Conservation (phyloP, 2,888 invertebrate species). For the Drosophila seclusa region DNA sequence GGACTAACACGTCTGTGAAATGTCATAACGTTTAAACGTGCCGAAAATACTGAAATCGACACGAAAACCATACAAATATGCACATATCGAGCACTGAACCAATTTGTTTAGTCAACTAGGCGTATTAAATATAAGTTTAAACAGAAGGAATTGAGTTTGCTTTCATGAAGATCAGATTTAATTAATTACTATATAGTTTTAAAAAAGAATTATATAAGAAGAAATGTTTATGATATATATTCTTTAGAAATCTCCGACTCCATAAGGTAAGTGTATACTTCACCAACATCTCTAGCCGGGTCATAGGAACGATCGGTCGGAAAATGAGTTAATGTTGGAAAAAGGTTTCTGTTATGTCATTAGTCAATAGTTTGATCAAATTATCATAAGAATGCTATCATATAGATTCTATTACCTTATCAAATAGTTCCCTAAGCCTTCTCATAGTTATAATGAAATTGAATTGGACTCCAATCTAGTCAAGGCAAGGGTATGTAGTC, state of each 20-base stretch:
- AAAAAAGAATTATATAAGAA: not conserved
- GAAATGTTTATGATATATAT: not conserved
- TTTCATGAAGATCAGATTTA: not conserved
- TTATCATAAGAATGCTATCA: not conserved
- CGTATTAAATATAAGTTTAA: slow-evolving; percentile 4
- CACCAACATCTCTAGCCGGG: not conserved
- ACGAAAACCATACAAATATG: slow-evolving; percentile 22
- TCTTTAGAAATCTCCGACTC: not conserved
- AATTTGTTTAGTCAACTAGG: slow-evolving; percentile 21
- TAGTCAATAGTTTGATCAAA: no score
- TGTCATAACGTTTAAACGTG: slow-evolving; percentile 83
- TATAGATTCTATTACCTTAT: not conserved
- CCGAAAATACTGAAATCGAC: slow-evolving; percentile 66
- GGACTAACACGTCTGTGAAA: slow-evolving; percentile 77
- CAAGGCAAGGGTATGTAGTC: not conserved
- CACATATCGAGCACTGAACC: slow-evolving; percentile 14
- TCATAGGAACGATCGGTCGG: no score
- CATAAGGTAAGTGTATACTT: not conserved
- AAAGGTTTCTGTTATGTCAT: no score
- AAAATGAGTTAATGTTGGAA: no score
- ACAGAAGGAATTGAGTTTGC: not conserved
- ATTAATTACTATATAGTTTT: not conserved
- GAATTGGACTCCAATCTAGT: not conserved
- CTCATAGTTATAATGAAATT: not conserved
- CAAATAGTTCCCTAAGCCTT: not conserved